A percentile compares a stretch with the other conserved stretches of the same genome.
phyloP scores from a whole-genome alignment of 2,797 vertebrate species.

The Galaxias olidus region DNA sequence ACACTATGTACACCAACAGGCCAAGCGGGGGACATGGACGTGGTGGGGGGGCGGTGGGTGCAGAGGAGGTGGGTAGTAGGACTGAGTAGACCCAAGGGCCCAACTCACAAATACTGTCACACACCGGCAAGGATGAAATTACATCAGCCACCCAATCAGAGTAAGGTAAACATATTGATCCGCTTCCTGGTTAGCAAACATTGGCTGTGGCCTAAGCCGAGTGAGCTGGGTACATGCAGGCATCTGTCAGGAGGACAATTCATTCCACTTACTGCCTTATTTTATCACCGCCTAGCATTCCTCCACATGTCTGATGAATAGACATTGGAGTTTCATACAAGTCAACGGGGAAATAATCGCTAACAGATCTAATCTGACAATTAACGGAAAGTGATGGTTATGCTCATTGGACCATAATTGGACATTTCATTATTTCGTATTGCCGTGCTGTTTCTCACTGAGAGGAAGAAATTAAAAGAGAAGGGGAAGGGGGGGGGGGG shows the following conservation, averaged over 20 bases:
- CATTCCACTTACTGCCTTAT: conserved; percentile 18
- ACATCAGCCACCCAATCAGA: conserved; percentile 35
- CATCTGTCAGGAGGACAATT: conserved; percentile 16
- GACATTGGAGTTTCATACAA: conserved; percentile 47
- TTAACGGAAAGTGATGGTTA: conserved; percentile 51
- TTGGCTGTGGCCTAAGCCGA: conserved; percentile 4
- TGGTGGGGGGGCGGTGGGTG: neutral
- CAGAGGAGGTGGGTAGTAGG: neutral
- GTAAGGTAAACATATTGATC: conserved; percentile 32
- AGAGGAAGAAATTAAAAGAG: conserved; percentile 20
- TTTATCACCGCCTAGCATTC: conserved; percentile 38
- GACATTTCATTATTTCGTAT: conserved; percentile 59
- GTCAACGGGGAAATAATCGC: conserved; percentile 56
- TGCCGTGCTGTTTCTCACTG: conserved; percentile 29
- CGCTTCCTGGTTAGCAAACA: conserved; percentile 25
- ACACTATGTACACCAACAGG: conserved; percentile 45
- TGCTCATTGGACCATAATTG: conserved; percentile 59
- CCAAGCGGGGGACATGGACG: conserved; percentile 11
- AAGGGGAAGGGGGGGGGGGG: conserved; percentile 31
- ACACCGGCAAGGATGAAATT: conserved; percentile 3
- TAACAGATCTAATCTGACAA: conserved; percentile 57
- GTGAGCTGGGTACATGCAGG: neutral
- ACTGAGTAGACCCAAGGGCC: neutral
- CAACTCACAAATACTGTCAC: neutral
- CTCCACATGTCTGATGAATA: conserved; percentile 48